Evolutionary conservation across 53 echinoderm and acorn worm genomes (phyloP).

Genomic region (Paracentrotus lividus): DNA sequence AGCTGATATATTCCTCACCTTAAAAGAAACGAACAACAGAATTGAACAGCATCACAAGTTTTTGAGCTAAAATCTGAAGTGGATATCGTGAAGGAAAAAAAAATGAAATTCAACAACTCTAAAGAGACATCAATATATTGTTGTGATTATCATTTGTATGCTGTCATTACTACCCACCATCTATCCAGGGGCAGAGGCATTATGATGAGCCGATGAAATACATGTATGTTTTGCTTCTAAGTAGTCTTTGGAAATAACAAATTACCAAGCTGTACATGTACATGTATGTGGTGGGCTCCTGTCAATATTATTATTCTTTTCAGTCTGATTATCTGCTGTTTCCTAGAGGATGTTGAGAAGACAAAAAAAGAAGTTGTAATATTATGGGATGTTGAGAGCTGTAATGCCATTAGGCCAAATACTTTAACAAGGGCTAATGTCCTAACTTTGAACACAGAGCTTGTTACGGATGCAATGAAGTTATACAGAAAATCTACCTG

Average conservation of each 20-base stretch:
- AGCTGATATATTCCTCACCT: too few species aligned
- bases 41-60: too few species aligned
- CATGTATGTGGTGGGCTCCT: conserved; percentile 10
- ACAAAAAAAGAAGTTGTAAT: too few species aligned
- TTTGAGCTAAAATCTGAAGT: too few species aligned
- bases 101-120: too few species aligned
- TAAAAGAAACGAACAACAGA: too few species aligned
- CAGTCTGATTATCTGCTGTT: conserved; percentile 32
- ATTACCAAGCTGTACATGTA: conserved; percentile 39
- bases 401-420: too few species aligned
- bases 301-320: conserved; percentile 39
- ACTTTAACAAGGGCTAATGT: too few species aligned
- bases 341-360: conserved; percentile 1
- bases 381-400: too few species aligned
- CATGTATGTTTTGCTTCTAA: not conserved
- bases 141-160: not conserved
- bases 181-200: not conserved
- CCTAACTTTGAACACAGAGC: not conserved
- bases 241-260: conserved; percentile 46
- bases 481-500: not conserved
- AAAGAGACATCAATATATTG: too few species aligned
- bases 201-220: not conserved
- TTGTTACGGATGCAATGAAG: not conserved
- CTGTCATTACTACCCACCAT: conserved; percentile 21
- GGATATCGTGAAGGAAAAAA: too few species aligned